These are phyloP conservation scores for Eulemur rubriventer DNA, from an alignment of 2,797 vertebrate species.

Conservation along the genomic window DNA sequence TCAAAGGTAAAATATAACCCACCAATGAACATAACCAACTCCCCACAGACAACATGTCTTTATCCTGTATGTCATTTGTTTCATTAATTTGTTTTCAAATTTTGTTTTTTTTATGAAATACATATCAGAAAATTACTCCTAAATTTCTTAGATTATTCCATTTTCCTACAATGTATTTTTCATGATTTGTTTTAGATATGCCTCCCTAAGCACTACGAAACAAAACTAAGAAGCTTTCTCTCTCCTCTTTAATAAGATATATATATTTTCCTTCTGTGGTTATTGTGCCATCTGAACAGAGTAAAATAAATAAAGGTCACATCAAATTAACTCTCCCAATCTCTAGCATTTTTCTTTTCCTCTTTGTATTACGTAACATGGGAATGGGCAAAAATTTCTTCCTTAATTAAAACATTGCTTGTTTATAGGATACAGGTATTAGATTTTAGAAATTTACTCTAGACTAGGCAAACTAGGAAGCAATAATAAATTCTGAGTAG, in stretches of 20 bases:
- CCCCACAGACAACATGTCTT: background rate
- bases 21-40: background rate
- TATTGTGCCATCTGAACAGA: background rate
- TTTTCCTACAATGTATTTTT: constrained; percentile 38
- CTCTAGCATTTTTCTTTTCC: constrained; percentile 8
- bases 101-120: background rate
- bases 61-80: background rate
- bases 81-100: background rate
- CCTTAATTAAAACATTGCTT: constrained; percentile 56
- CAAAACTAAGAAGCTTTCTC: background rate
- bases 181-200: constrained; percentile 13
- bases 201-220: constrained; percentile 36
- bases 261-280: background rate
- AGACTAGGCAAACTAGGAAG: background rate
- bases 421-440: background rate
- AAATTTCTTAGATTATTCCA: background rate
- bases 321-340: constrained; percentile 30
- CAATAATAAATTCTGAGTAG: constrained; percentile 29
- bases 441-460: constrained; percentile 22
- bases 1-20: background rate
- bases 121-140: constrained; percentile 8
- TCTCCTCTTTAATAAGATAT: background rate
- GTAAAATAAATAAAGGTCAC: constrained; percentile 35
- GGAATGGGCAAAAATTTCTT: constrained; percentile 35
- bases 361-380: background rate